Evolutionary conservation across 2,797 vertebrate species (phyloP).

Genomic region (Allenopithecus nigroviridis): DNA sequence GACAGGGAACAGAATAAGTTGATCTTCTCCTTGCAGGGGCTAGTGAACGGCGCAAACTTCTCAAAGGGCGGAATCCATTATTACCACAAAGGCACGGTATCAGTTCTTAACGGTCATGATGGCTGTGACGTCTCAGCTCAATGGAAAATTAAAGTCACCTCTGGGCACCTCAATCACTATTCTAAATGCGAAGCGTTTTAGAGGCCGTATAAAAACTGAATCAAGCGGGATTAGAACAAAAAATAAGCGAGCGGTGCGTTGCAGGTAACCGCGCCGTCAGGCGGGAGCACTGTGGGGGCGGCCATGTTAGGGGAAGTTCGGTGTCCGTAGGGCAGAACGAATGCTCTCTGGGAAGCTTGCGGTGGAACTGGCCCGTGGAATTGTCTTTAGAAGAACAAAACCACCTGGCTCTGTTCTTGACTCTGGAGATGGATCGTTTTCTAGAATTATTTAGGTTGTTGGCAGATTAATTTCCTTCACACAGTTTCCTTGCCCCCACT

Average conservation of each 20-base stretch:
- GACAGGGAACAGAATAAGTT: background rate
- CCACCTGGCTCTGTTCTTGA: background rate
- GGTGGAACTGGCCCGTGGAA: too few species aligned
- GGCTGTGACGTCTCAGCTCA: background rate
- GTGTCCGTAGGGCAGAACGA: background rate
- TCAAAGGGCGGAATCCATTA: background rate
- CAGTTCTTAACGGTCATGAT: background rate
- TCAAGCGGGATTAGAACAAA: background rate
- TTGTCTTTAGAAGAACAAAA: background rate
- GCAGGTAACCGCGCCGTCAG: background rate
- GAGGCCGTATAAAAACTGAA: background rate
- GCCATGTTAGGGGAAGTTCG: background rate
- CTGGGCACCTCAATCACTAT: background rate
- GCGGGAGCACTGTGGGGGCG: background rate
- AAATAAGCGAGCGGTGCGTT: too few species aligned
- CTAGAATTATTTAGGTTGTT: too few species aligned
- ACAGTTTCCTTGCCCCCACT: too few species aligned
- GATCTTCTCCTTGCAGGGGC: background rate
- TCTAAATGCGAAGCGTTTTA: background rate
- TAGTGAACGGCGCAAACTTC: background rate
- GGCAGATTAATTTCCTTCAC: too few species aligned
- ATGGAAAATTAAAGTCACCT: background rate
- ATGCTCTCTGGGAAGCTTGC: too few species aligned
- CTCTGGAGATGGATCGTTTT: too few species aligned
- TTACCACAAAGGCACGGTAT: accelerated